Evolutionary conservation across 2,888 invertebrate species (phyloP), one percentile per base, ranked within the genome.

Genomic region (Rhodophaea formosa): DNA sequence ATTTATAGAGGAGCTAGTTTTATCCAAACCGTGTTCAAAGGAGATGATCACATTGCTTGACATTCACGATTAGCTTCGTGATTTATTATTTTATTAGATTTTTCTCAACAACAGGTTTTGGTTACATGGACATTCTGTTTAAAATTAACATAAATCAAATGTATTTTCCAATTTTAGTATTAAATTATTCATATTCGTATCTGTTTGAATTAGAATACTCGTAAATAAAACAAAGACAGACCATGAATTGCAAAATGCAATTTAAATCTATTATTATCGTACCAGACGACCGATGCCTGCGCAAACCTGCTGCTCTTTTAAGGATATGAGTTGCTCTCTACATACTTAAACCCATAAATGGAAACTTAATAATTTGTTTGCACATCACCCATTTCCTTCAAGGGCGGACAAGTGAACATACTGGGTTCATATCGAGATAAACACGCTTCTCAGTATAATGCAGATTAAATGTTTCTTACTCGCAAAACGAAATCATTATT

Each of bases 331-430:
- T 68, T 78, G 76, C 78, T 72, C 69, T 75, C 70, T 73, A 74
- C 74, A 74, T 77, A 75, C 71, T 76, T 70, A 68, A 66, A 63
- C 61, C 85, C 84, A 59, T 83, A 80, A 75, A 82, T 71, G 86
- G 87, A 67, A 77, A 75, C 76, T 78, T 78, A 77, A 81, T 84
- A 84, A 87, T 88, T 88, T 84, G 83, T 85, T 85, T 82, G 79
- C 75, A 75, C 77, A 74, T 78, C 73, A 72, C 69, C 71, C 68
- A 75, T 77, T 79, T 78, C 72, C 78, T 79, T 72, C 78, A 72
- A 77, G 72, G 75, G 69, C 63, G 62, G 64, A 62, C 75, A 70
- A 75, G 76, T 71, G 73, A 70, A 74, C 72, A 70, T 69, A 70
- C 72, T 78, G 75, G 77, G 77, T 76, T 77, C 72, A 66, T 72